Base-by-base conservation (phyloP, 37 sponge, comb jelly and placozoan species). In the Agelas oroides region DNA sequence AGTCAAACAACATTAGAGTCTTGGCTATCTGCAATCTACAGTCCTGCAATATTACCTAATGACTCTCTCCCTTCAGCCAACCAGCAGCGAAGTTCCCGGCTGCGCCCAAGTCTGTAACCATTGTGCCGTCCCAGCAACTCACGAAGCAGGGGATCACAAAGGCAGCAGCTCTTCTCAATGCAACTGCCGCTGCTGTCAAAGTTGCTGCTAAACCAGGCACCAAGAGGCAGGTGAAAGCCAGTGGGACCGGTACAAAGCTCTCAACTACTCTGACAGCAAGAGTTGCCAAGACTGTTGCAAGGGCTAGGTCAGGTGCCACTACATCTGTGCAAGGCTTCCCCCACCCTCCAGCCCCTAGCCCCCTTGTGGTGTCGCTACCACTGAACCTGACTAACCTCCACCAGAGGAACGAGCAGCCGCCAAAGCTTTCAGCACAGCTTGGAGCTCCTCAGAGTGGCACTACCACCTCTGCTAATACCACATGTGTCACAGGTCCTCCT, bases 261-360 rank as follows among this genome's bases (percentile, higher is more conserved):
- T 41, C 63, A 3, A 46, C 54, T 18, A 35, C 28, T 24, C 52
- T 70, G 1, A 57, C 59, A 20, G 75, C 53, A 14, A 85, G 76
- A 70, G 77, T 85, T 23, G 27, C 77, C 5, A 85, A 85, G 53
- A 75, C 86, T 59, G 77, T 85, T 18, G 68, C 70, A 40, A 53
- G 78, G 28, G 70, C 80, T 16, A 23, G 69, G 5, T 1, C 46
- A 56, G 72, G 21, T 16, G 2, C 73, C 6, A 20, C 20, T 20
- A n/a, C n/a, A n/a, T 31, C 19, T 8, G 20, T 24, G 35, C 19
- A 15, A 32, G 54, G 18, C 8, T 40, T 19, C 66, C 38, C 68
- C 17, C n/a, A 11, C 2, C 63, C 64, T 63, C 46, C 24, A 15
- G 21, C 11, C 63, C 24, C 55, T 12, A 53, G 68, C 33, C 33